phyloP scores from a whole-genome alignment of 2,113 vertebrate species.

The Myocastor coypus region DNA sequence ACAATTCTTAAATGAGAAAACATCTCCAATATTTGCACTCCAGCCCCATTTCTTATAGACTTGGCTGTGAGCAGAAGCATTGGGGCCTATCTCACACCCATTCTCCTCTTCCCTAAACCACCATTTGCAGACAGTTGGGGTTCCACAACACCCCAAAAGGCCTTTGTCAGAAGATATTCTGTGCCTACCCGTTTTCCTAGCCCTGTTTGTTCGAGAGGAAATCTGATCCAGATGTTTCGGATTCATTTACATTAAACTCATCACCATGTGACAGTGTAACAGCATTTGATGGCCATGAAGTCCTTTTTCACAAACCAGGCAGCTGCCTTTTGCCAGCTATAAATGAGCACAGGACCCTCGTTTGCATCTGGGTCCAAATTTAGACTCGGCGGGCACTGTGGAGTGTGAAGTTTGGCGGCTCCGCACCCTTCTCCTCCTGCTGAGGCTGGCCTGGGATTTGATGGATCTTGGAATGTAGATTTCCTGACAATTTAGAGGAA shows the following conservation, averaged over 20 bases:
- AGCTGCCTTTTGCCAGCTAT: conserved; percentile 52
- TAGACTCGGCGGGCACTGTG: conserved; percentile 14
- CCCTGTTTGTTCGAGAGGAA: conserved; percentile 59
- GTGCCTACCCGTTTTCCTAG: conserved; percentile 69
- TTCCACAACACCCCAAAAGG: conserved; percentile 33
- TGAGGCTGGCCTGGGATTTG: conserved; percentile 50
- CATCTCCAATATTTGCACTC: neutral
- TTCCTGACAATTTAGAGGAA: conserved; percentile 19
- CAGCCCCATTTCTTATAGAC: neutral
- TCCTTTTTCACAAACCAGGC: conserved; percentile 60
- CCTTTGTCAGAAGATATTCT: conserved; percentile 57
- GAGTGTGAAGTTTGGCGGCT: conserved; percentile 64
- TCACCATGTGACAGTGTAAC: conserved; percentile 64
- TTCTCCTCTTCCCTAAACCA: neutral
- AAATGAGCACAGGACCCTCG: conserved; percentile 38
- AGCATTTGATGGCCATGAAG: conserved; percentile 70
- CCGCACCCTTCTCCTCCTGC: neutral
- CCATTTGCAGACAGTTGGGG: neutral
- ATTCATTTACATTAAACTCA: conserved; percentile 75
- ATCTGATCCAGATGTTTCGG: conserved; percentile 76
- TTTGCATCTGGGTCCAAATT: conserved; percentile 63
- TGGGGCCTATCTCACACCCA: neutral
- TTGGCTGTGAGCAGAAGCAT: neutral
- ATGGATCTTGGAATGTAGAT: conserved; percentile 51
- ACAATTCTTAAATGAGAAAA: neutral